phyloP scores from a whole-genome alignment of 23 tunicate species.

The Diplosoma virens region DNA sequence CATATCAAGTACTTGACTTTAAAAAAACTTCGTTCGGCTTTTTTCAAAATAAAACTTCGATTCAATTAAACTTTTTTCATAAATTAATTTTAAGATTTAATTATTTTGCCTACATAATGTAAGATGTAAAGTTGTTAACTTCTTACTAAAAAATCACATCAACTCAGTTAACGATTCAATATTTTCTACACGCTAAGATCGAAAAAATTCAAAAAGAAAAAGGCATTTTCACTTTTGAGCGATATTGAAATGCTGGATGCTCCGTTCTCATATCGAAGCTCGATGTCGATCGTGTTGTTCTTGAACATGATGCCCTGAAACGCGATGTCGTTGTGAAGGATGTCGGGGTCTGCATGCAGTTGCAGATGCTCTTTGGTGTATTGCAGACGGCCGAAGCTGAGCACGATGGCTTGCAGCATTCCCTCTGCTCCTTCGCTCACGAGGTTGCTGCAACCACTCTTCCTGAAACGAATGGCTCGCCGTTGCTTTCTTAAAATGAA shows the following conservation, averaged over 20 bases:
- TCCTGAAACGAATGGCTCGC: no score
- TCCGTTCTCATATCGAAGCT: constrained; percentile 29
- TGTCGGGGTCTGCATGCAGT: constrained; percentile 70
- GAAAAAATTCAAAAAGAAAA: background rate
- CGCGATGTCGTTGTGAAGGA: constrained; percentile 87
- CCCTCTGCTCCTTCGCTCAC: constrained; percentile 99
- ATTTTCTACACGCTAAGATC: no score
- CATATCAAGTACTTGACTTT: no score
- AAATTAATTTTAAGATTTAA: no score
- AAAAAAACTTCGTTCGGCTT: no score
- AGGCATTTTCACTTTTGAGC: background rate
- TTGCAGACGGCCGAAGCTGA: constrained; percentile 89
- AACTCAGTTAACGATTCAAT: no score
- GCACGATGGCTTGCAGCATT: constrained; percentile 87
- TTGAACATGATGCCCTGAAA: constrained; percentile 65
- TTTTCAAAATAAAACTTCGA: no score
- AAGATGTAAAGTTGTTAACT: no score
- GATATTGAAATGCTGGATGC: constrained; percentile 39
- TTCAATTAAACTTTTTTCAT: no score
- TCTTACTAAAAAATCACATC: no score
- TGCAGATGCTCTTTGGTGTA: constrained; percentile 77
- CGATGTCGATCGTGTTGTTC: constrained; percentile 58
- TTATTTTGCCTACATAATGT: no score
- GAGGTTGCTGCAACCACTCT: constrained; percentile 58
- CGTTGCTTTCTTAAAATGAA: no score